Percentiles rank a stretch among this genome's conserved stretches.
phyloP scores from a whole-genome alignment of 2,797 vertebrate species.

The Onychomys torridus region DNA sequence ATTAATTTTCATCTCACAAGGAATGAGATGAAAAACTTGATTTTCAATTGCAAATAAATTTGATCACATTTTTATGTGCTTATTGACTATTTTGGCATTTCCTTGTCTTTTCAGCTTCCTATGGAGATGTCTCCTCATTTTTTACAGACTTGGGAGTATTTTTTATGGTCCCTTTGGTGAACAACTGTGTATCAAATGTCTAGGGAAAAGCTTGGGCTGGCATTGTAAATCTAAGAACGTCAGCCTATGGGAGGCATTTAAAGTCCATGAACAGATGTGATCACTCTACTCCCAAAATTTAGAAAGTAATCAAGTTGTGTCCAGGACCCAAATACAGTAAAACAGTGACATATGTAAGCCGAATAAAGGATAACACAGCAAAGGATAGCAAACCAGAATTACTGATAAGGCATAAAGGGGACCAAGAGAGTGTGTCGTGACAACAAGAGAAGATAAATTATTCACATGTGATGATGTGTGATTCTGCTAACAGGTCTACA shows the following conservation, averaged over 20 bases:
- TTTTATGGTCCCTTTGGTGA: neutral
- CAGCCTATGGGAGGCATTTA: neutral
- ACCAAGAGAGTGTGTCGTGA: neutral
- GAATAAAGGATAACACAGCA: neutral
- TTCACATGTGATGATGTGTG: neutral
- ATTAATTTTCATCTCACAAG: conserved; percentile 5
- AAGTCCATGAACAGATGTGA: neutral
- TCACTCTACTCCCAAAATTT: neutral
- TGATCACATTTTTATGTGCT: neutral
- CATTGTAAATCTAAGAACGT: neutral
- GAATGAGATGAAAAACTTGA: neutral
- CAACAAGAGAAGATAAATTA: neutral
- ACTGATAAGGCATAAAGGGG: neutral
- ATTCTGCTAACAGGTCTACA: neutral
- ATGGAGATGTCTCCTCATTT: neutral
- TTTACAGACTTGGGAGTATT: neutral
- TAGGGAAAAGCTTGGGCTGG: neutral
- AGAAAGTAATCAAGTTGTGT: neutral
- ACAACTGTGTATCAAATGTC: neutral
- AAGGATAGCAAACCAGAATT: neutral
- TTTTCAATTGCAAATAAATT: neutral
- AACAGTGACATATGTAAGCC: neutral
- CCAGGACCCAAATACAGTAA: neutral
- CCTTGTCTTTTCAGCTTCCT: neutral
- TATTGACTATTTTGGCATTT: neutral